Conservation (phyloP, 30 jellyfish, hydroid and myxozoan species). For the Rhopilema esculentum region DNA sequence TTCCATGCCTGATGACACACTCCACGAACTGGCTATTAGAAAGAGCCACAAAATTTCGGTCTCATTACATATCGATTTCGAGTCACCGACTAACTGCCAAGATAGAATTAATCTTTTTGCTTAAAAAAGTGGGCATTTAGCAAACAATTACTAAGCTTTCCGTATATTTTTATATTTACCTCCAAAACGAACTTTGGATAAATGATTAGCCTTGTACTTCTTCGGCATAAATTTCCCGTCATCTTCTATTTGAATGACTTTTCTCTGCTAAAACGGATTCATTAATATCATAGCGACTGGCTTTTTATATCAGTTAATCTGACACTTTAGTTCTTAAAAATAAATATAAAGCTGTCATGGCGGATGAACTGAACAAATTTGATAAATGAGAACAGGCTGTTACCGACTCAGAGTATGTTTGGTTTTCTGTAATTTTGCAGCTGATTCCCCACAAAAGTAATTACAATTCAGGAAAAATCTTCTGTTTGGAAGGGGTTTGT, state of each 20-base stretch:
- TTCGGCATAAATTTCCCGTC: background rate
- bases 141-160: background rate
- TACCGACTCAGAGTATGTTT: background rate
- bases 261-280: slow-evolving; percentile 4
- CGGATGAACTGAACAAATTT: background rate
- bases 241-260: background rate
- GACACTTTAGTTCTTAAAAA: slow-evolving; percentile 3
- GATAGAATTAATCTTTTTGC: background rate
- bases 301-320: background rate
- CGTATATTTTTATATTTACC: background rate
- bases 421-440: too few species aligned
- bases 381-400: background rate
- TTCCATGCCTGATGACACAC: too few species aligned
- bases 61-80: too few species aligned
- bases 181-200: background rate
- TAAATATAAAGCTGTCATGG: slow-evolving; percentile 24
- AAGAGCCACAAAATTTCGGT: too few species aligned
- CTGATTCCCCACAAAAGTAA: too few species aligned
- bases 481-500: too few species aligned
- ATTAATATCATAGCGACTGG: background rate
- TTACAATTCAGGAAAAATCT: too few species aligned
- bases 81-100: background rate
- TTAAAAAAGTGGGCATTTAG: too few species aligned
- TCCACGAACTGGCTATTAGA: too few species aligned
- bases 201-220: background rate